Percentiles rank a stretch among this genome's conserved stretches.
Evolutionary conservation across 2,113 vertebrate species (phyloP).

Genomic region (Hemibagrus wyckioides): DNA sequence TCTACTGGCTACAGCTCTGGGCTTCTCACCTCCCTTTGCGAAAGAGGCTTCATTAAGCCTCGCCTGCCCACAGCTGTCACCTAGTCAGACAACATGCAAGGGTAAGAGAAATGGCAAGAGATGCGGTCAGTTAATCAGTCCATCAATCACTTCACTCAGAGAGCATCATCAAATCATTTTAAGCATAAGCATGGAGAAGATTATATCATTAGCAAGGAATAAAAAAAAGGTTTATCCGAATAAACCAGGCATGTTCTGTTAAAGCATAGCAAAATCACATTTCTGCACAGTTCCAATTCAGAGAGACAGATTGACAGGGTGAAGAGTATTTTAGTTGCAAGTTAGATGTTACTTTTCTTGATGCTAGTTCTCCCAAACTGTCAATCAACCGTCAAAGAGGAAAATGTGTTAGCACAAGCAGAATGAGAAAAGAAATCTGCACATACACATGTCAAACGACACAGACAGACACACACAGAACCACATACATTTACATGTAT

Average conservation of each 20-base stretch:
- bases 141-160: conserved; percentile 58
- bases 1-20: conserved; percentile 49
- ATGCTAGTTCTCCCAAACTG: conserved; percentile 3
- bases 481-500: not conserved
- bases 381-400: conserved; percentile 31
- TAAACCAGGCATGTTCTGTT: conserved; percentile 66
- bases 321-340: conserved; percentile 2
- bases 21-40: conserved; percentile 65
- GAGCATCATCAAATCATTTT: conserved; percentile 44
- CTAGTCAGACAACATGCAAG: conserved; percentile 78
- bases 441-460: not conserved
- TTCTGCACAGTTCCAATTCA: conserved; percentile 56
- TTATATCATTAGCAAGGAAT: conserved; percentile 63
- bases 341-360: conserved; percentile 7
- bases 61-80: conserved; percentile 73
- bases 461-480: conserved; percentile 8
- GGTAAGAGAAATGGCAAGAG: conserved; percentile 55
- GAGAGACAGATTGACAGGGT: conserved; percentile 50
- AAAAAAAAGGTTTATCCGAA: conserved; percentile 57
- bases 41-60: conserved; percentile 70
- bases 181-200: conserved; percentile 60
- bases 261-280: conserved; percentile 64
- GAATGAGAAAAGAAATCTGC: conserved; percentile 19
- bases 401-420: conserved; percentile 46
- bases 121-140: conserved; percentile 51